Evolutionary conservation across 2,888 invertebrate species (phyloP).

Genomic region (Leptinotarsa tumamoca): DNA sequence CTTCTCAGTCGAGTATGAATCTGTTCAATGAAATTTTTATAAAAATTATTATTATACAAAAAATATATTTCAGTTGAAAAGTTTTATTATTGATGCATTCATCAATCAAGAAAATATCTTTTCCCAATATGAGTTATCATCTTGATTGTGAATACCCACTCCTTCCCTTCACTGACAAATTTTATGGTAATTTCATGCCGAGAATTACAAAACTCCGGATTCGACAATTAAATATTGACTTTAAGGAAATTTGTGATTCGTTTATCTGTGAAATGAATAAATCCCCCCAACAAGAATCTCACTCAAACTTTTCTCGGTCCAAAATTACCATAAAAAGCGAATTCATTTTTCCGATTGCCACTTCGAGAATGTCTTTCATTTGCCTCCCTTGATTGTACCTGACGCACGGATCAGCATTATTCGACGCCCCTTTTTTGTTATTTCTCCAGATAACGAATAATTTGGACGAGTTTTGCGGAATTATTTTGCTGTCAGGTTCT

Average conservation of each 20-base stretch:
- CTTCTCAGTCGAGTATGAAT: no score
- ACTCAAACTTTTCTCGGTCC: conserved; percentile 10
- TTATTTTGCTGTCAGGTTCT: not conserved
- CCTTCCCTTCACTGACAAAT: not conserved
- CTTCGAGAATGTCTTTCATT: conserved; percentile 13
- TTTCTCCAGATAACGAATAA: not conserved
- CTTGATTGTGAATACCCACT: not conserved
- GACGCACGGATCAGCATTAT: not conserved
- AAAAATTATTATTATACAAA: no score
- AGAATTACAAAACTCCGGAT: conserved; percentile 9
- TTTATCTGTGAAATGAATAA: conserved; percentile 27
- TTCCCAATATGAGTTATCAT: no score
- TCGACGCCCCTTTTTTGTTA: not conserved
- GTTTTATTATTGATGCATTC: no score
- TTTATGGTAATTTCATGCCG: conserved; percentile 25
- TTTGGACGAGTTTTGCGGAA: not conserved
- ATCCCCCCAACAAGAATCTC: conserved; percentile 18
- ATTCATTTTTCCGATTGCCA: conserved; percentile 26
- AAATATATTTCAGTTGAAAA: no score
- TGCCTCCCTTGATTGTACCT: conserved; percentile 9
- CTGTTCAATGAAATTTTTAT: no score
- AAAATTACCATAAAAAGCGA: conserved; percentile 26
- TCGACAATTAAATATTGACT: conserved; percentile 25
- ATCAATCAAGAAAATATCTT: no score
- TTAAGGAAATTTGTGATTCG: conserved; percentile 26